Base-by-base conservation (phyloP, 2,113 vertebrate species). In the Urocynchramus pylzowi region DNA sequence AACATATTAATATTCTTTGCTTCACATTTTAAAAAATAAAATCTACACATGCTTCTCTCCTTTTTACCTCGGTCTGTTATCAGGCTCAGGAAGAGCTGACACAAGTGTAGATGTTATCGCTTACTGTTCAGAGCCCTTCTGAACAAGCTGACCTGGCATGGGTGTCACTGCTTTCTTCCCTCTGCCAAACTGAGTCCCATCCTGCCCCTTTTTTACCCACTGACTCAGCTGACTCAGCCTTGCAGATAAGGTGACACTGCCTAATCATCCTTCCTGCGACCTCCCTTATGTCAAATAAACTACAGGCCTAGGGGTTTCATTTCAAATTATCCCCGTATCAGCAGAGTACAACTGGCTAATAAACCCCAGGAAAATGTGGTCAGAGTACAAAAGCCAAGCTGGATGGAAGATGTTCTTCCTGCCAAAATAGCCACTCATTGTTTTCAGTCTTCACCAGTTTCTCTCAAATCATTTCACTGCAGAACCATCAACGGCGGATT, bases 191-290 rank as follows among this genome's bases (percentile, higher is more conserved):
- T 19, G 30, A 78, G 33, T 31, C n/a, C 30, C 41, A 11, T 37
- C 54, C 64, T 69, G 17, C 4, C 17, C 26, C 31, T 13, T 70
- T 37, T 47, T 56, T 33, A 27, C 15, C 19, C 14, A 44, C 1
- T 69, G 73, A 53, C 28, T 86, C 84, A 7, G 30, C 84, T 70
- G 82, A 87, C 69, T 65, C 0, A 0, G 77, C 93, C 93, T 64
- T 88, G 75, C 68, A 87, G 88, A 88, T 79, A 97, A 95, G 47
- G 87, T n/a, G 77, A 85, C 49, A 68, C 76, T 63, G 61, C 50
- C 64, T 69, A 35, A 71, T 93, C 30, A 81, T 47, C 39, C 19
- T 10, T 69, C 42, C 65, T 74, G 20, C 3, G 2, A 82, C 35
- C 52, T 81, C 78, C 3, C 1, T 74, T 65, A 81, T 84, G 79